Evolutionary conservation across 2,888 invertebrate species (phyloP).

Genomic region (Trisateles emortualis): DNA sequence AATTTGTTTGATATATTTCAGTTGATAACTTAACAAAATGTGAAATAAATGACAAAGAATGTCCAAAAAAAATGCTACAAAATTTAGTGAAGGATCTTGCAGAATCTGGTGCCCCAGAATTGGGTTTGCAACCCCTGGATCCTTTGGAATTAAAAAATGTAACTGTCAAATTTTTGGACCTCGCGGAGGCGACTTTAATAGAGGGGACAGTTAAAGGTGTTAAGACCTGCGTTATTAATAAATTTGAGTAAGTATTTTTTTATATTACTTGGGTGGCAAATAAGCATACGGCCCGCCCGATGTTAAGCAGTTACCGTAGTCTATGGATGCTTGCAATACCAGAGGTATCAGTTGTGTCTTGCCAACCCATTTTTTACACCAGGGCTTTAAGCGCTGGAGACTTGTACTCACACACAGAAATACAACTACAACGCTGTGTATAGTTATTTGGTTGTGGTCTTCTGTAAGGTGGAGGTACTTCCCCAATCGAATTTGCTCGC

Average conservation of each 20-base stretch:
- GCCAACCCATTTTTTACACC: too few species aligned
- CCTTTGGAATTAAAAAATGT: constrained; percentile 21
- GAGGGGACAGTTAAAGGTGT: neutral
- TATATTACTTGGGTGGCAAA: neutral
- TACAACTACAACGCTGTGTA: too few species aligned
- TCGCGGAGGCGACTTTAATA: neutral
- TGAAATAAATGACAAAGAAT: constrained; percentile 25
- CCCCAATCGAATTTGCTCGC: too few species aligned
- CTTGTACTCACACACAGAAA: too few species aligned
- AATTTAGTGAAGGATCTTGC: neutral
- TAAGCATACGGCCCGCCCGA: too few species aligned
- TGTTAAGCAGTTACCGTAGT: neutral
- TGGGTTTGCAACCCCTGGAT: constrained; percentile 23
- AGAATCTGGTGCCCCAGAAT: constrained; percentile 23
- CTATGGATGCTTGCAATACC: neutral
- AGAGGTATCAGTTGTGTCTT: too few species aligned
- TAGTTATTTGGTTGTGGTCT: too few species aligned
- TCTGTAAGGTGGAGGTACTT: too few species aligned
- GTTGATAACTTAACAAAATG: constrained; percentile 39
- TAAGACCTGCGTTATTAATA: neutral
- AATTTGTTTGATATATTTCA: too few species aligned
- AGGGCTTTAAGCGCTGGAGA: too few species aligned
- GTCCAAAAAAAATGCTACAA: constrained; percentile 20
- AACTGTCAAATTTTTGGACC: neutral
- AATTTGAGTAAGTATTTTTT: constrained; percentile 8